Conservation (phyloP, 2,113 vertebrate genomes). For the Anthoscopus minutus region DNA sequence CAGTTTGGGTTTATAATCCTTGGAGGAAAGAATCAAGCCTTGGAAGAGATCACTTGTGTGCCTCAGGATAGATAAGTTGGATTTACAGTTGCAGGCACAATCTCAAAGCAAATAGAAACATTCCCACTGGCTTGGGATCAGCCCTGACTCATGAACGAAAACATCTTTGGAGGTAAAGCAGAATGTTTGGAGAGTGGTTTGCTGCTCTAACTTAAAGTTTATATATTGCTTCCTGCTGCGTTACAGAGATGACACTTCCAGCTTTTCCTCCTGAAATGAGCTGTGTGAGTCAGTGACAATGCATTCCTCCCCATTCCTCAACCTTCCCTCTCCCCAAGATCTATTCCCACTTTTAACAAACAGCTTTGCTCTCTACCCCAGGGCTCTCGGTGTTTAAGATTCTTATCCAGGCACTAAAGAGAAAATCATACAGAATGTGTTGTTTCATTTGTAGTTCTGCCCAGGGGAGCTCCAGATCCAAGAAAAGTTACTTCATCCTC, state of each 20-base stretch:
- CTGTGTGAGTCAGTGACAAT: neutral
- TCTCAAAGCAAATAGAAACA: conserved; percentile 63
- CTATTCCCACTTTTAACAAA: neutral
- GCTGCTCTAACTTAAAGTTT: conserved; percentile 44
- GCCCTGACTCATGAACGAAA: conserved; percentile 47
- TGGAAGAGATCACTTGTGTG: conserved; percentile 6
- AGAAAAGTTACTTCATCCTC: neutral
- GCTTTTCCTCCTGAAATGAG: neutral
- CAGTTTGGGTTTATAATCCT: neutral
- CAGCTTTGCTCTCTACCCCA: neutral
- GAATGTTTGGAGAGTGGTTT: neutral
- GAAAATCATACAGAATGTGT: neutral
- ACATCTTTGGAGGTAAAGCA: conserved; percentile 55
- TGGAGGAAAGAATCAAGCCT: conserved; percentile 16
- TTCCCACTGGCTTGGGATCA: conserved; percentile 45
- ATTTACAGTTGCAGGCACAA: conserved; percentile 47
- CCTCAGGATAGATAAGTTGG: conserved; percentile 40
- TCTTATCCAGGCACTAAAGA: neutral
- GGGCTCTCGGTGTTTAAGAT: neutral
- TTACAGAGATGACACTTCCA: neutral
- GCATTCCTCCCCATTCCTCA: neutral
- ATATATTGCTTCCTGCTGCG: conserved; percentile 32
- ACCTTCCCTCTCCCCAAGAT: neutral
- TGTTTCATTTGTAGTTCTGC: neutral
- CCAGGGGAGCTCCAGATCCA: neutral